Base-by-base conservation (phyloP, 2,113 vertebrate species). In the Carassius carassius region DNA sequence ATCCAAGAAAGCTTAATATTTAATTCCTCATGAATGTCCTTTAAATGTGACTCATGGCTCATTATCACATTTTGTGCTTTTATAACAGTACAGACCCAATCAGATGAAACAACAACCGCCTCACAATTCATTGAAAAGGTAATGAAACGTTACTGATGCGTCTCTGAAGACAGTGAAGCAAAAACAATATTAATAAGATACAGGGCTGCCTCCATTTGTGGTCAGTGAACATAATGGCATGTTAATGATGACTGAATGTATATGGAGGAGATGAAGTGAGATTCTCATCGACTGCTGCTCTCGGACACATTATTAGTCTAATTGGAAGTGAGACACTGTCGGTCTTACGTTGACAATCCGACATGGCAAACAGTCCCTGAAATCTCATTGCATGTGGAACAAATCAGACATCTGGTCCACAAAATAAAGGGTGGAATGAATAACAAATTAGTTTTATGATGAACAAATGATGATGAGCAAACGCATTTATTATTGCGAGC, bases 241-340 rank as follows among this genome's bases (percentile, higher is more conserved):
- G 23, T 51, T 80, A 85, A 80, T 79, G 67, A 85, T 63, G 84
- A 74, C 58, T 49, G 51, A 85, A 85, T 25, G 62, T 23, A 62
- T 47, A 13, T 69, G 62, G 54, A 58, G 51, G 44, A 60, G 63
- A 72, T 41, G 54, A 70, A 51, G 67, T 78, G 75, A 41, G 84
- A 23, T 80, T 67, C 63, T 41, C 51, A 79, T 85, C 63, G 77
- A 63, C 58, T 63, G 37, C 54, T 49, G n/a, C 41, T 69, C 7
- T 69, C 19, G 67, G 76, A 79, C 49, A 72, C 49, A 62, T 79
- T 78, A 85, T 80, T 63, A 73, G 56, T 85, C n/a, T 73, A 56
- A 85, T 51, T 74, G 56, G 62, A 32, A 35, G 10, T 5, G 7
- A 80, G 65, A 62, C n/a, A 29, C 16, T 0, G 47, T 54, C 23